Conservation (phyloP, 1,140 invertebrate species). For the Conus ventricosus region DNA sequence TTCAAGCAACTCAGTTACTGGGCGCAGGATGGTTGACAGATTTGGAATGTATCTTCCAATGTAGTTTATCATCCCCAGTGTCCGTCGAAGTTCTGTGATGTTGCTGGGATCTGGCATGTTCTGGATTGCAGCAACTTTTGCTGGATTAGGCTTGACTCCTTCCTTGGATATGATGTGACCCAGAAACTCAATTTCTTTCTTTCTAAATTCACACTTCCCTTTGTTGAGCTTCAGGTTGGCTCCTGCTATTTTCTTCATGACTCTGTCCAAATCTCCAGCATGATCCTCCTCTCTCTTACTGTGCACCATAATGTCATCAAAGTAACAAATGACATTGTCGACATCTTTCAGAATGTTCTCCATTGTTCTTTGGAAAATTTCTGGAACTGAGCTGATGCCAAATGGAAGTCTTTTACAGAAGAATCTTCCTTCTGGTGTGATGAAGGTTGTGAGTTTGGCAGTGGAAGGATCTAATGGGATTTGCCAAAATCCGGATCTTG, state of each 20-base stretch:
- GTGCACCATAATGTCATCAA: slow-evolving; percentile 51
- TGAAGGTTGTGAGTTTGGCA: slow-evolving; percentile 84
- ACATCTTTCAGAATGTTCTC: slow-evolving; percentile 35
- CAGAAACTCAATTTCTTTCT: slow-evolving; percentile 9
- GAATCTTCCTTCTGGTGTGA: slow-evolving; percentile 65
- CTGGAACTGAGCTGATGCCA: slow-evolving; percentile 42
- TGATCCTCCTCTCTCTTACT: slow-evolving; percentile 43
- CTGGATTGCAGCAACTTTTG: slow-evolving; percentile 36
- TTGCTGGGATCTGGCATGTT: slow-evolving; percentile 39
- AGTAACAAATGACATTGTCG: slow-evolving; percentile 25
- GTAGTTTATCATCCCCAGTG: slow-evolving; percentile 71
- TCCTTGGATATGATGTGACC: slow-evolving; percentile 25
- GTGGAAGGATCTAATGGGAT: slow-evolving; percentile 90
- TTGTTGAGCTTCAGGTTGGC: slow-evolving; percentile 20
- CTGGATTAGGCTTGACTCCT: slow-evolving; percentile 14
- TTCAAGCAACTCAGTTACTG: slow-evolving; percentile 28
- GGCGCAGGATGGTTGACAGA: slow-evolving; percentile 31
- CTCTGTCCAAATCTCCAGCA: slow-evolving; percentile 30
- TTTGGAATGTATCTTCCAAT: slow-evolving; percentile 57
- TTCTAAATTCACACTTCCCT: slow-evolving; percentile 17
- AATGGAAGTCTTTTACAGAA: slow-evolving; percentile 42
- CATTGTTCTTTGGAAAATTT: slow-evolving; percentile 46
- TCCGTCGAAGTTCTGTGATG: slow-evolving; percentile 36
- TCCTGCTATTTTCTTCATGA: slow-evolving; percentile 41
- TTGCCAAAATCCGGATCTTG: slow-evolving; percentile 86